phyloP scores from a whole-genome alignment of 2,888 invertebrate species.

The Antitype chi region DNA sequence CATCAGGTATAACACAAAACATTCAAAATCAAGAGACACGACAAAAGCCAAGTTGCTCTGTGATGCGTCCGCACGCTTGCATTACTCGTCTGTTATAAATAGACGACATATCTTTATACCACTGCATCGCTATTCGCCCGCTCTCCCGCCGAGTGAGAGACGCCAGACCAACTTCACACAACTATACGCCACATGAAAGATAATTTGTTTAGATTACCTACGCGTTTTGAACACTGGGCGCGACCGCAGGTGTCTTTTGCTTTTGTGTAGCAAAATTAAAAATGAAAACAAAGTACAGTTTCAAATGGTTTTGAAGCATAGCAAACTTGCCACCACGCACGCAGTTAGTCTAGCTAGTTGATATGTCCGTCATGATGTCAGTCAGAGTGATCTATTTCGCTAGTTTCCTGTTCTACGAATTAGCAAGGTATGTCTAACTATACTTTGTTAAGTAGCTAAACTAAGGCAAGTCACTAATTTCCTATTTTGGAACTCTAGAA shows the following conservation, averaged over 20 bases:
- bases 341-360: constrained; percentile 10
- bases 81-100: constrained; percentile 86
- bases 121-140: constrained; percentile 81
- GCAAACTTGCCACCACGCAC: constrained; percentile 4
- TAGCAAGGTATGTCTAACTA: constrained; percentile 6
- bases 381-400: constrained; percentile 32
- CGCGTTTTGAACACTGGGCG: constrained; percentile 67
- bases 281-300: constrained; percentile 33
- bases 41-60: constrained; percentile 78
- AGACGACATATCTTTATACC: constrained; percentile 87
- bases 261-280: constrained; percentile 58
- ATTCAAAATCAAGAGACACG: constrained; percentile 81
- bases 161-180: constrained; percentile 79
- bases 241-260: constrained; percentile 63
- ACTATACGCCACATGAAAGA: constrained; percentile 69
- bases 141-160: constrained; percentile 87
- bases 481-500: not conserved
- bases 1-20: constrained; percentile 68
- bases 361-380: constrained; percentile 25
- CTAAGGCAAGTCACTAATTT: not conserved
- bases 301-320: constrained; percentile 2
- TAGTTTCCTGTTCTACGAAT: constrained; percentile 23
- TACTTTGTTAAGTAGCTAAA: not conserved
- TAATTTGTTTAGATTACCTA: constrained; percentile 80
- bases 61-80: constrained; percentile 82